Conservation (phyloP, 2,113 vertebrate species). For the Poeciliopsis occidentalis region DNA sequence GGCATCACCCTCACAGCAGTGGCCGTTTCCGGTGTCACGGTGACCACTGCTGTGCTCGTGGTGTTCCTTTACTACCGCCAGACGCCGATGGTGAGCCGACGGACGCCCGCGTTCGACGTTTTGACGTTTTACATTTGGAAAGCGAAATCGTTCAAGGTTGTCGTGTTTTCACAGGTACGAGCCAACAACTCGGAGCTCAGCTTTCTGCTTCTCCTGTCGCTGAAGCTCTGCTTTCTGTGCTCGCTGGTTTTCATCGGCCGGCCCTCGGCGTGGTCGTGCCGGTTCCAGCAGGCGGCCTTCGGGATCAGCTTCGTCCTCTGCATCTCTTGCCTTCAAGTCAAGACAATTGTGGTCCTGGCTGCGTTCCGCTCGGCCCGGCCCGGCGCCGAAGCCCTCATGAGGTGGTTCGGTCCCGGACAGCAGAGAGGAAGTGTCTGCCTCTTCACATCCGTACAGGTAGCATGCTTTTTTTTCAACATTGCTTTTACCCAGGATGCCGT, state of each 20-base stretch:
- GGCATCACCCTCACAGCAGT: slow-evolving; percentile 72
- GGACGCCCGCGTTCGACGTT: no score
- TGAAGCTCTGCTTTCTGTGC: slow-evolving; percentile 80
- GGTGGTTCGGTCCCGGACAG: slow-evolving; percentile 74
- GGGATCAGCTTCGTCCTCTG: slow-evolving; percentile 80
- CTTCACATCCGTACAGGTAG: slow-evolving; percentile 64
- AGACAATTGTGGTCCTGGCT: slow-evolving; percentile 80
- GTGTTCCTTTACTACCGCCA: slow-evolving; percentile 69
- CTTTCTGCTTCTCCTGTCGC: slow-evolving; percentile 76
- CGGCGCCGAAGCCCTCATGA: slow-evolving; percentile 62
- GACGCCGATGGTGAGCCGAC: slow-evolving; percentile 67
- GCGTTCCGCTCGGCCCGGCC: slow-evolving; percentile 72
- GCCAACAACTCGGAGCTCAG: slow-evolving; percentile 83
- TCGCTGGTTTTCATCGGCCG: slow-evolving; percentile 78
- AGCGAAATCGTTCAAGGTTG: background rate
- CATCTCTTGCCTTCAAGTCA: slow-evolving; percentile 78
- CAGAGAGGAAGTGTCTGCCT: slow-evolving; percentile 73
- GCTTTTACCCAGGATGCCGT: no score
- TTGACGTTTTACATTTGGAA: background rate
- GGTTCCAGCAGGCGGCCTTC: slow-evolving; percentile 79
- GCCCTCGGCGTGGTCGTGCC: slow-evolving; percentile 72
- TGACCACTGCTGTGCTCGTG: slow-evolving; percentile 72
- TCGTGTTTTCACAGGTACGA: slow-evolving; percentile 49
- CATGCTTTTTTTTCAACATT: no score
- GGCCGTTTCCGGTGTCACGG: slow-evolving; percentile 62